Base-by-base conservation (phyloP, 2,888 invertebrate species). In the Napeogenes sylphis region DNA sequence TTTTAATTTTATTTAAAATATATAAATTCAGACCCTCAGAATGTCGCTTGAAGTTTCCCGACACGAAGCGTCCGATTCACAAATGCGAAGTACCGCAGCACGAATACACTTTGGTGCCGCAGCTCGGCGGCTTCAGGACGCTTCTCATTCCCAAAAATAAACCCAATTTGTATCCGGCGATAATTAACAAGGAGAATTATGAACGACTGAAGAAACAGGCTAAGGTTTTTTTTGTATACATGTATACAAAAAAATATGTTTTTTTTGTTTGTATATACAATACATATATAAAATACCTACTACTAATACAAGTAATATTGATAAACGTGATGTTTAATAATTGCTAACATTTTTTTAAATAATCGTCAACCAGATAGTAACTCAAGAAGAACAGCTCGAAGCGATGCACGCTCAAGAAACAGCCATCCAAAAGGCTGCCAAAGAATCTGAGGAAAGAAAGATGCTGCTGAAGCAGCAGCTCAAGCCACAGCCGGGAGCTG, bases 121-220 rank as follows among this genome's bases (percentile, higher is more conserved):
- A 90, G 55, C 70, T 77, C 0, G 86, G 85, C 0, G 85, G 87
- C 4, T 89, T 83, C 75, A 76, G 92, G 42, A 75, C 78, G 2
- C 74, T 93, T 8, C 71, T 93, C 3, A 81, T 94, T 0, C 93
- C 93, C 0, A 89, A 87, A 56, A 79, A 78, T 2, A 77, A 88
- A 42, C 90, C 90, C 0, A 92, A 91, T 66, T 85, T 86, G 62
- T 91, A 92, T 70, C 93, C 94, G 0, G 93, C 92, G 3, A 82
- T 94, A 47, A 89, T 94, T 77, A 91, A 92, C 0, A 90, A 88
- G 62, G 80, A 84, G 0, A 94, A 95, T 67, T 93, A 92, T 66
- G 86, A 92, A 2, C 81, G 93, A 45, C 76, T 95, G 4, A 89
- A 92, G 74, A 84, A 90, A 53, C 92, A 93, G 66, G 92, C 94